Base-by-base conservation (phyloP, 2,888 invertebrate species). In the Drosophila vallismaia region DNA sequence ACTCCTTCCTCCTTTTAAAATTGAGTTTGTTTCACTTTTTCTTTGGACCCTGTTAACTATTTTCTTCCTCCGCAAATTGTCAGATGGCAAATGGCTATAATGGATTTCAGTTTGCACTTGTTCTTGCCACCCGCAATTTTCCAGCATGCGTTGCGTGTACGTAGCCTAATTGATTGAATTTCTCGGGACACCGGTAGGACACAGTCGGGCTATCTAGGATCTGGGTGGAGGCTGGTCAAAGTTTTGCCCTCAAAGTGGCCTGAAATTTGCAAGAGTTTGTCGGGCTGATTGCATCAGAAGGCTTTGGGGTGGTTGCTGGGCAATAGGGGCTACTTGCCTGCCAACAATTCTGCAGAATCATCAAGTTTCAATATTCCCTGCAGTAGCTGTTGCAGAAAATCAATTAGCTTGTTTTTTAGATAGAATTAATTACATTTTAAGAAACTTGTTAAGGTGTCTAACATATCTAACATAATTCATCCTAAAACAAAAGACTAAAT, bases 121-220 rank as follows among this genome's bases (percentile, higher is more conserved):
- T 51, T 36, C 36, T 12, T 40, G 38, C 38, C 48, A 29, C 44
- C 55, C 26, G 19, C 60, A 50, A 50, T 45, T 45, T 52, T 10
- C 12, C 44, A 46, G 48, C 58, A 40, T 53, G 38, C 63, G 46
- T 49, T 72, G 82, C 70, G 76, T 76, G 69, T 69, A 74, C 70
- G 64, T 74, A 81, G 76, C 48, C 44, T 48, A 76, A 87, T 82
- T 85, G 76, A 85, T 76, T 82, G 48, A 81, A 87, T 85, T 84
- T 68, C 63, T 51, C 26, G 19, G 14, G 36, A 31, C 36, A 46
- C 26, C 48, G 48, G 53, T 42, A 40, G 31, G n/a, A 12, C 9
- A 49, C 50, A 38, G 44, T 2, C 12, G 33, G 58, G 46, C 14
- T 29, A 54, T 56, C 44, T 60, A 8, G 48, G 46, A 31, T 10